Conservation (phyloP, 2,888 invertebrate genomes). For the Agonum fuliginosum region DNA sequence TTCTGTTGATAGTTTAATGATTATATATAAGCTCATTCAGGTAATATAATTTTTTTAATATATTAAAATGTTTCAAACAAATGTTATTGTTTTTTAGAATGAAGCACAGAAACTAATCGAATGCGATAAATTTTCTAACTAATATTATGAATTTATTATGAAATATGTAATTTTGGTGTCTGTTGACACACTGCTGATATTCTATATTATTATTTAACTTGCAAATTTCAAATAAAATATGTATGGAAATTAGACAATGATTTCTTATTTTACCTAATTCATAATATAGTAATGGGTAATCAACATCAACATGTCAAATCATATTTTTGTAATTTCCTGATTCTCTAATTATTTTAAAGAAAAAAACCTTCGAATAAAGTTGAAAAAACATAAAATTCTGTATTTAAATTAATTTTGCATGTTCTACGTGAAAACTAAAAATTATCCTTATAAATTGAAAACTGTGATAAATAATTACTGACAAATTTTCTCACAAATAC, state of each 20-base stretch:
- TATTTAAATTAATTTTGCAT: no score
- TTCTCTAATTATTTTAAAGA: no score
- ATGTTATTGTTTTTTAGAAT: slow-evolving; percentile 67
- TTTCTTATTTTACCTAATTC: no score
- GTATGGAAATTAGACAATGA: slow-evolving; percentile 10
- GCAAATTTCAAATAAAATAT: slow-evolving; percentile 55
- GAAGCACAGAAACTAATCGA: slow-evolving; percentile 70
- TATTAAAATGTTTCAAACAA: background rate
- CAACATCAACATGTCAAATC: no score
- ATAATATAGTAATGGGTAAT: no score
- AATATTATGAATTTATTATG: slow-evolving; percentile 62
- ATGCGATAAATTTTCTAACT: slow-evolving; percentile 68
- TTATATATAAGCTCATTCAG: slow-evolving; percentile 78
- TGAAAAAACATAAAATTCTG: no score
- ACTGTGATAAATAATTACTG: no score
- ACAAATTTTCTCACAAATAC: no score
- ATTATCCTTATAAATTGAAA: no score
- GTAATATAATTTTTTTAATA: slow-evolving; percentile 66
- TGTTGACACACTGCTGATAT: slow-evolving; percentile 56
- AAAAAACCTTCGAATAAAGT: no score
- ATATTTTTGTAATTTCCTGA: no score
- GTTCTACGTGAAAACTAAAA: no score
- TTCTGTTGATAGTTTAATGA: slow-evolving; percentile 75
- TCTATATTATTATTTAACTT: slow-evolving; percentile 45
- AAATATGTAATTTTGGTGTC: slow-evolving; percentile 61